phyloP scores from a whole-genome alignment of 2,113 vertebrate species.

The Motacilla alba region DNA sequence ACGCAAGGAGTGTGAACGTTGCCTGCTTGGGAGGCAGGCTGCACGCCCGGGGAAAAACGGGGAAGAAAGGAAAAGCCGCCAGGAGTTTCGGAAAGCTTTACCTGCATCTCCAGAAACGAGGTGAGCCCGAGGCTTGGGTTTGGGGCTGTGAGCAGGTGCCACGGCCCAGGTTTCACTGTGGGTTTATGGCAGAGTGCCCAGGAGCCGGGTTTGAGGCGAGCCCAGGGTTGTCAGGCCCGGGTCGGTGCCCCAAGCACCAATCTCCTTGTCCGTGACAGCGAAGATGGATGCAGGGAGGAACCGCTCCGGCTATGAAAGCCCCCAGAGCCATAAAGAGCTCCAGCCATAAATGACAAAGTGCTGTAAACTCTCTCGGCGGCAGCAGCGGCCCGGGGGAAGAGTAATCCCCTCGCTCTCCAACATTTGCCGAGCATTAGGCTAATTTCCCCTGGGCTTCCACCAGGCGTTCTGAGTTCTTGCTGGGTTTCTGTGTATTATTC shows the following conservation, averaged over 20 bases:
- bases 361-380: not conserved
- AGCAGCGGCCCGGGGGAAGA: not conserved
- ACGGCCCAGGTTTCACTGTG: rapidly evolving
- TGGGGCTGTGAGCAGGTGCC: rapidly evolving
- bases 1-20: slow-evolving; percentile 28
- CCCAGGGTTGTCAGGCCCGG: not conserved
- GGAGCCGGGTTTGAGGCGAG: not conserved
- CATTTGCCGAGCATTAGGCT: not conserved
- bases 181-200: not conserved
- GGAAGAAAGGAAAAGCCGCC: not conserved
- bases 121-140: rapidly evolving
- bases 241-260: not conserved
- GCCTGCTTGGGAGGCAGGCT: not conserved
- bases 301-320: rapidly evolving
- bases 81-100: not conserved
- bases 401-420: not conserved
- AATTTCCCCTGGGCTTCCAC: slow-evolving; percentile 6
- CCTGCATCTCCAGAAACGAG: not conserved
- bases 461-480: not conserved
- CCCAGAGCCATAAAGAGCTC: not conserved
- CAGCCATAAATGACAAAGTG: not conserved
- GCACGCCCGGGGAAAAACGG: not conserved
- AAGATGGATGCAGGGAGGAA: not conserved
- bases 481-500: slow-evolving; percentile 45
- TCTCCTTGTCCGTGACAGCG: not conserved